Evolutionary conservation across 2,888 invertebrate species (phyloP).

Genomic region (Chaitophorus viminalis): DNA sequence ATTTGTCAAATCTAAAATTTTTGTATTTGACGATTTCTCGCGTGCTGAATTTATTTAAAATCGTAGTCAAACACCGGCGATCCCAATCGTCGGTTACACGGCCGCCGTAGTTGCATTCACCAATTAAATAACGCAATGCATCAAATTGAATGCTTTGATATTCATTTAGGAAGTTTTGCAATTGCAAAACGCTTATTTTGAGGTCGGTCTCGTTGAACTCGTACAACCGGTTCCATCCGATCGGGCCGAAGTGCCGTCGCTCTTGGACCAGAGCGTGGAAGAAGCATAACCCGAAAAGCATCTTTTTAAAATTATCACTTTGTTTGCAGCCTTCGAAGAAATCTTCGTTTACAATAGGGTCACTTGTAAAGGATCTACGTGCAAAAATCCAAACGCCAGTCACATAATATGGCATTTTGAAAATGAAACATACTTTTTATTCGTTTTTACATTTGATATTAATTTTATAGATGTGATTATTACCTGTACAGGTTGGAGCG

Average conservation of each 20-base stretch:
- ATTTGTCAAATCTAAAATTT: conserved; percentile 43
- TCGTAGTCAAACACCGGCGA: conserved; percentile 78
- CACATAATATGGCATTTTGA: neutral
- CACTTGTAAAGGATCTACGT: conserved; percentile 69
- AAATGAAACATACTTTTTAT: neutral
- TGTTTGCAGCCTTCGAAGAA: conserved; percentile 83
- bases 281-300: conserved; percentile 83
- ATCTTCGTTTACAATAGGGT: conserved; percentile 83
- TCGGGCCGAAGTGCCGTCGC: conserved; percentile 81
- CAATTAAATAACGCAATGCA: conserved; percentile 85
- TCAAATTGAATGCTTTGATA: conserved; percentile 86
- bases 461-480: neutral
- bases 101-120: conserved; percentile 96
- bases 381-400: too few species aligned
- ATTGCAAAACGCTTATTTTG: conserved; percentile 73
- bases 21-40: conserved; percentile 30
- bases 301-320: conserved; percentile 82
- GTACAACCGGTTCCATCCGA: conserved; percentile 89
- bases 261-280: conserved; percentile 87
- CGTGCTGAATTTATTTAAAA: conserved; percentile 35
- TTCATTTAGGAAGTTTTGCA: conserved; percentile 89
- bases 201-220: conserved; percentile 89
- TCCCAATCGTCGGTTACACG: conserved; percentile 95
- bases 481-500: conserved; percentile 38
- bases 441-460: neutral